Base-by-base conservation (phyloP, 1,140 invertebrate species). In the Medauroidea extradentata region DNA sequence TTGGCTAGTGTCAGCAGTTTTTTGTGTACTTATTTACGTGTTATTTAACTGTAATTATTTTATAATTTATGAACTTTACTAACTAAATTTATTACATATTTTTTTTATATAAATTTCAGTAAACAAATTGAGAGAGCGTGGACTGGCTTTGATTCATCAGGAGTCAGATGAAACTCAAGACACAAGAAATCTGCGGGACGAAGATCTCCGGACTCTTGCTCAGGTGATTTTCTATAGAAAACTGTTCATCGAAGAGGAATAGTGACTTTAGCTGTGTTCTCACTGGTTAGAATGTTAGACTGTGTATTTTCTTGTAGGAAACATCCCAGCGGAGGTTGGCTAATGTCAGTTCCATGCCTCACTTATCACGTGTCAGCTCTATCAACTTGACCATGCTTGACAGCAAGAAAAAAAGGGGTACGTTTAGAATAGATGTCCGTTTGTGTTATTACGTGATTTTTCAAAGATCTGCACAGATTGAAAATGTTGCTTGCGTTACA, bases 341-440 rank as follows among this genome's bases (percentile, higher is more conserved):
- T 21, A 86, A 86, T 63, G 80, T 88, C 0, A 83, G 85, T 7
- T 89, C 89, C 0, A 87, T 92, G 75, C 87, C 90, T 1, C 86
- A 90, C 65, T 74, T 92, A 7, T 89, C 88, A 5, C 79, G 89
- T 14, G 88, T 90, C 1, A 90, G 89, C 62, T 90, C 89, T 3
- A 88, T 91, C 39, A 91, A 91, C 73, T 69, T 92, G 21, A 89
- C 89, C 60, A 83, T 91, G 72, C 68, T 91, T 19, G 87, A 88
- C 55, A 84, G 83, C 19, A 84, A 89, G 60, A 82, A 81, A 61
- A 86, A 88, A 66, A 74, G 84, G 18, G 81, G 80, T 63, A 49
- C 48, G 18, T 60, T n/a, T n/a, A n/a, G n/a, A n/a, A n/a, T n/a
- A n/a, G n/a, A n/a, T n/a, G n/a, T n/a, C n/a, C n/a, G n/a, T n/a